A percentile compares a stretch with the other conserved stretches of the same genome.
Evolutionary conservation across 92 coral and sea anemone genomes (phyloP).

Genomic region (Parazoanthus swiftii): DNA sequence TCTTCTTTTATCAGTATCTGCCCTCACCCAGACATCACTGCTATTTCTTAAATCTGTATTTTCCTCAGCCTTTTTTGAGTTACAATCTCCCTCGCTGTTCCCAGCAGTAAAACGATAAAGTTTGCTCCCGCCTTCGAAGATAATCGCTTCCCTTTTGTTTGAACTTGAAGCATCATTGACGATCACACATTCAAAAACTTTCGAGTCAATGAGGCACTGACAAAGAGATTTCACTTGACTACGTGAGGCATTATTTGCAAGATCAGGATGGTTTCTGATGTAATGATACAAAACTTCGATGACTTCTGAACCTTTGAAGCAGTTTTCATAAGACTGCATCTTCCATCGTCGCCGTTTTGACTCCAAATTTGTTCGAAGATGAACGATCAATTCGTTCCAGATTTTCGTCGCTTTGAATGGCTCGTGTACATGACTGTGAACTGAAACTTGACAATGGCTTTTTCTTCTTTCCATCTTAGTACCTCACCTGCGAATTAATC

Average conservation of each 20-base stretch:
- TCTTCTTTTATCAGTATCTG: background rate
- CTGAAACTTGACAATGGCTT: constrained; percentile 18
- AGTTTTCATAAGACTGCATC: constrained; percentile 83
- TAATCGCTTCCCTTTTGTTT: constrained; percentile 18
- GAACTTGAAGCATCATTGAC: background rate
- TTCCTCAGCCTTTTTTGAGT: background rate
- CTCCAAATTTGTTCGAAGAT: constrained; percentile 74
- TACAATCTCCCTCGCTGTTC: background rate
- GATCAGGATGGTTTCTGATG: constrained; percentile 76
- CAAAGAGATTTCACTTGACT: constrained; percentile 83
- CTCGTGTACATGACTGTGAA: constrained; percentile 28
- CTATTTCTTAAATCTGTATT: background rate
- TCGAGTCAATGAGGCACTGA: constrained; percentile 82
- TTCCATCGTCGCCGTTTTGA: constrained; percentile 89
- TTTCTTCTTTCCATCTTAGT: constrained; percentile 27
- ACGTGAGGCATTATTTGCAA: constrained; percentile 82
- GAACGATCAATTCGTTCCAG: constrained; percentile 88
- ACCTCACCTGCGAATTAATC: background rate
- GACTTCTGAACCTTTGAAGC: constrained; percentile 89
- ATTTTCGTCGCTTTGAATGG: constrained; percentile 97
- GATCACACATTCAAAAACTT: constrained; percentile 79
- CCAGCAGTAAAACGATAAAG: constrained; percentile 31
- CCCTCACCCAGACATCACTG: constrained; percentile 25
- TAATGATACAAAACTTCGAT: constrained; percentile 75
- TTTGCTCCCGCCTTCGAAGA: constrained; percentile 43